A percentile compares a stretch with the other conserved stretches of the same genome.
Conservation (phyloP, 2,113 vertebrate species). For the Siniperca chuatsi region DNA sequence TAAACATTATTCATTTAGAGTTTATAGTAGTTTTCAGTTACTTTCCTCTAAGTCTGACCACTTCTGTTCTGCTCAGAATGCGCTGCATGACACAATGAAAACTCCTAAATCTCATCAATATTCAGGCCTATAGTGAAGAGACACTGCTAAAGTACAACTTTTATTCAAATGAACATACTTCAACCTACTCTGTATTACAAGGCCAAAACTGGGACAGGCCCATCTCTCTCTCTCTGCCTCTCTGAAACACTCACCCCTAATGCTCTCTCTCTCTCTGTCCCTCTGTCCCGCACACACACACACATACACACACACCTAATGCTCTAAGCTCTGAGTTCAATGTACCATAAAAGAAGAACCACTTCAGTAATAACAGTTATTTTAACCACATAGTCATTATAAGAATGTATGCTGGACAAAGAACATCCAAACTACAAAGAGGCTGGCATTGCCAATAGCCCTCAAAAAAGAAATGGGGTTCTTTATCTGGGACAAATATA, state of each 20-base stretch:
- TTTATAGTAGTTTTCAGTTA: constrained; percentile 29
- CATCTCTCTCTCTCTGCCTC: constrained; percentile 43
- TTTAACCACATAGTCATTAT: constrained; percentile 68
- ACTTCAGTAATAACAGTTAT: constrained; percentile 75
- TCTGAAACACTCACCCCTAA: constrained; percentile 59
- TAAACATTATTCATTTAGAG: constrained; percentile 36
- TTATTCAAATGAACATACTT: constrained; percentile 68
- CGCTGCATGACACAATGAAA: constrained; percentile 36
- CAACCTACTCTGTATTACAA: constrained; percentile 53
- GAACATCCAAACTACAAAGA: constrained; percentile 68
- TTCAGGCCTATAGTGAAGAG: constrained; percentile 52
- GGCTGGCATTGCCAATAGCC: constrained; percentile 44
- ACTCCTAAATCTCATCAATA: constrained; percentile 52
- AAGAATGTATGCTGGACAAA: constrained; percentile 65
- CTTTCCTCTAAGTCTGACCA: constrained; percentile 22
- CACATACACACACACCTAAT: constrained; percentile 53
- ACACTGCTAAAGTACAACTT: constrained; percentile 41
- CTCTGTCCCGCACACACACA: constrained; percentile 11
- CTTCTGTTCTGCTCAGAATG: constrained; percentile 29
- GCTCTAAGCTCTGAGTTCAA: constrained; percentile 66
- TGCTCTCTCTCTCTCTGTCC: constrained; percentile 12
- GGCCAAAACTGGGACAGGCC: constrained; percentile 70
- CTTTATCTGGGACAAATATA: constrained; percentile 70
- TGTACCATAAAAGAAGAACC: constrained; percentile 69
- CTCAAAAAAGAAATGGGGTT: constrained; percentile 56